phyloP scores from a whole-genome alignment of 2,113 vertebrate species.

The Onychorhynchus coronatus region DNA sequence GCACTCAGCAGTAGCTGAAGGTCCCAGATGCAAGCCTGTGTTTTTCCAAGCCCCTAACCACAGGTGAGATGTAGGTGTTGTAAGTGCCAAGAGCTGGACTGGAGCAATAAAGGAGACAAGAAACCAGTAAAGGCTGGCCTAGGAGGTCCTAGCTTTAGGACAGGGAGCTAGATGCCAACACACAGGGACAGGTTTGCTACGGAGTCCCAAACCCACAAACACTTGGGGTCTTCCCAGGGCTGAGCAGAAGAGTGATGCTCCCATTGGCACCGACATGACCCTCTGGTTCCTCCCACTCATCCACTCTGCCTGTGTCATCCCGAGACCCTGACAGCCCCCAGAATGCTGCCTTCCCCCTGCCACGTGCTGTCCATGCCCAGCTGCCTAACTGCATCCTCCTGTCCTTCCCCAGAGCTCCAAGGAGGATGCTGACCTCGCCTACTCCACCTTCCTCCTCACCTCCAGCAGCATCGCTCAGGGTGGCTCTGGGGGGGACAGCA shows the following conservation, averaged over 20 bases:
- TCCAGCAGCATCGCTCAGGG: not conserved
- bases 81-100: not conserved
- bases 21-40: not conserved
- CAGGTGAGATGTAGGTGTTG: fast-evolving
- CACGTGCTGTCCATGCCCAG: fast-evolving
- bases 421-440: constrained; percentile 74
- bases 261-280: fast-evolving
- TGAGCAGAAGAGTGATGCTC: not conserved
- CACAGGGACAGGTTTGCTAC: fast-evolving
- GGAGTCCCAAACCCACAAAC: not conserved
- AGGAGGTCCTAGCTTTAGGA: not conserved
- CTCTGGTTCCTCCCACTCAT: fast-evolving
- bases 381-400: not conserved
- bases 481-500: fast-evolving
- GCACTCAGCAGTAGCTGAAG: not conserved
- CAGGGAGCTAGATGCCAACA: not conserved
- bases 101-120: no score
- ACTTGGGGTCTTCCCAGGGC: fast-evolving
- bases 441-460: constrained; percentile 67
- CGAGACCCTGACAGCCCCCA: not conserved
- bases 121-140: not conserved
- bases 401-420: constrained; percentile 68
- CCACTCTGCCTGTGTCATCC: fast-evolving
- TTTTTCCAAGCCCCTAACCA: fast-evolving
- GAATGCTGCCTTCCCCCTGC: not conserved